phyloP scores from a whole-genome alignment of 2,888 invertebrate genomes.

The Drosophila maculinotata region DNA sequence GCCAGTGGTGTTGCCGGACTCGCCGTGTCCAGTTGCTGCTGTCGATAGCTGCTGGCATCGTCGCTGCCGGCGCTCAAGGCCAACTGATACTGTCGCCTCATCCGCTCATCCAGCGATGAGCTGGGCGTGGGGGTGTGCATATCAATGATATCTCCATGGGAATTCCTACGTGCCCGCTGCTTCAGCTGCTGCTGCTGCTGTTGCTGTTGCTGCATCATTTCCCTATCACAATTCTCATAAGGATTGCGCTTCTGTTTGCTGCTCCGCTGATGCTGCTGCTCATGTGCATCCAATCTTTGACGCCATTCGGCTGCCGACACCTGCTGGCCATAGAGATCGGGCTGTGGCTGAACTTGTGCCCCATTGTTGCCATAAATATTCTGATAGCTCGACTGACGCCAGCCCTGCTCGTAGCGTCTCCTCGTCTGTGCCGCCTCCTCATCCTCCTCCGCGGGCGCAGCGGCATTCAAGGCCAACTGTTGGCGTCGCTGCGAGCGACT shows the following conservation, averaged over 20 bases:
- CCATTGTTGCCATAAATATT: slow-evolving; percentile 85
- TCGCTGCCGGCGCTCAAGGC: slow-evolving; percentile 58
- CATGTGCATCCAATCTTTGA: slow-evolving; percentile 76
- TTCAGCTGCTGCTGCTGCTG: background rate
- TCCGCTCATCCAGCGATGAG: slow-evolving; percentile 79
- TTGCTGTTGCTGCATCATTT: slow-evolving; percentile 43
- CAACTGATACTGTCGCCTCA: slow-evolving; percentile 68
- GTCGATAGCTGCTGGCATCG: slow-evolving; percentile 68
- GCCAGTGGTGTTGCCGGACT: slow-evolving; percentile 32
- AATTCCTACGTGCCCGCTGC: slow-evolving; percentile 66
- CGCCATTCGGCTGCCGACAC: slow-evolving; percentile 82
- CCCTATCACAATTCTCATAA: slow-evolving; percentile 70
- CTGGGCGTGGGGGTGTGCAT: slow-evolving; percentile 67
- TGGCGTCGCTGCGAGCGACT: slow-evolving; percentile 90
- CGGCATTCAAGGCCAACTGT: slow-evolving; percentile 55
- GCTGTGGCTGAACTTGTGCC: slow-evolving; percentile 87
- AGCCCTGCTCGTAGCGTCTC: slow-evolving; percentile 89
- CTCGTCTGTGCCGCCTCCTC: slow-evolving; percentile 85
- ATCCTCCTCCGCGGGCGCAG: slow-evolving; percentile 86
- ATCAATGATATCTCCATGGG: slow-evolving; percentile 69
- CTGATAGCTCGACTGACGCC: slow-evolving; percentile 88
- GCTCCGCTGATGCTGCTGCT: slow-evolving; percentile 64
- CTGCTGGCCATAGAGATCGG: slow-evolving; percentile 88
- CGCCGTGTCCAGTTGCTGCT: slow-evolving; percentile 47
- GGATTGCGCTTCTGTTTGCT: slow-evolving; percentile 40